These are phyloP conservation scores for Pungitius pungitius DNA, from an alignment of 2,113 vertebrate genomes.

Conservation along the genomic window DNA sequence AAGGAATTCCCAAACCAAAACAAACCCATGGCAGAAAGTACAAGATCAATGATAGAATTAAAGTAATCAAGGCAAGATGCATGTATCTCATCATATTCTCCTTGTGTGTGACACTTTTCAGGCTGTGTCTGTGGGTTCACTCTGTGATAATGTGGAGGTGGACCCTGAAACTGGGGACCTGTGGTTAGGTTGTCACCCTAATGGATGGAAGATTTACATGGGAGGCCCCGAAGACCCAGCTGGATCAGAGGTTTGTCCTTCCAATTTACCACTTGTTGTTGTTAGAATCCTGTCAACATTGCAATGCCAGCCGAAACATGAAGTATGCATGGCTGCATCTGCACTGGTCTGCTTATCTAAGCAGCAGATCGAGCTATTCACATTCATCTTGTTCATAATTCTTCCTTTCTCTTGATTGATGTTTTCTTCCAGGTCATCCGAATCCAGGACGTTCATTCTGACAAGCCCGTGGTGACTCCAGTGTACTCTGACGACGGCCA, in stretches of 20 bases:
- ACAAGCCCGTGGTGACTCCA: slow-evolving; percentile 84
- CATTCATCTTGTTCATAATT: background rate
- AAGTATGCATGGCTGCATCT: background rate
- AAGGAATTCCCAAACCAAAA: background rate
- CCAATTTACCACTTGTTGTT: background rate
- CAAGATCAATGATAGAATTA: background rate
- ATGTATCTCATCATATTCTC: background rate
- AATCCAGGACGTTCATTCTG: slow-evolving; percentile 88
- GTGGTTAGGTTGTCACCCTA: slow-evolving; percentile 89
- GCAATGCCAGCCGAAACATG: background rate
- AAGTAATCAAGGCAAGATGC: background rate
- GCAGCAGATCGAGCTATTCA: background rate
- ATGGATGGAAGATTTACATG: slow-evolving; percentile 76
- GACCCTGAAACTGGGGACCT: slow-evolving; percentile 88
- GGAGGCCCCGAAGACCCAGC: slow-evolving; percentile 81
- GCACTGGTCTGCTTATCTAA: background rate
- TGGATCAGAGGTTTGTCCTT: slow-evolving; percentile 88
- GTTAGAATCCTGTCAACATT: background rate
- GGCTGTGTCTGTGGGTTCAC: slow-evolving; percentile 81
- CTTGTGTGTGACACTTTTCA: slow-evolving; percentile 53
- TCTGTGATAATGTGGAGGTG: slow-evolving; percentile 88
- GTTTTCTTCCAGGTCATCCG: slow-evolving; percentile 79
- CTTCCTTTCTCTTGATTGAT: background rate
- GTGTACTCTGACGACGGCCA: slow-evolving; percentile 87
- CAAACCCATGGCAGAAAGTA: background rate